Percentiles rank a stretch among this genome's conserved stretches.
These are phyloP conservation scores for Mythimna pallens DNA, from an alignment of 2,888 invertebrate species.

Conservation along the genomic window DNA sequence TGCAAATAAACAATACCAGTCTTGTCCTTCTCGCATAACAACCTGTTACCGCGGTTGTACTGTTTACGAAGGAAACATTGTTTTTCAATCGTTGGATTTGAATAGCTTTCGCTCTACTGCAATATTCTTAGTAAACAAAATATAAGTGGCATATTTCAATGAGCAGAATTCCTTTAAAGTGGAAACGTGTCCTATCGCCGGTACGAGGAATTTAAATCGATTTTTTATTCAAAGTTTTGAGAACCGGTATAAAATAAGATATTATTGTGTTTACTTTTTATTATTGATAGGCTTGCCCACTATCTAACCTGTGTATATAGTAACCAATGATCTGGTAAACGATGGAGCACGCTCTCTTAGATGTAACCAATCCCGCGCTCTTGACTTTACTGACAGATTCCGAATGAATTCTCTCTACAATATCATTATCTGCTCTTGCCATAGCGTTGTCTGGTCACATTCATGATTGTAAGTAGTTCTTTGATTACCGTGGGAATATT, in stretches of 20 bases:
- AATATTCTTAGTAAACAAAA: conserved; percentile 29
- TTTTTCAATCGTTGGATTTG: conserved; percentile 33
- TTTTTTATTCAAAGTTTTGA: not conserved
- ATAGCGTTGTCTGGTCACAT: not conserved
- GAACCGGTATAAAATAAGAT: not conserved
- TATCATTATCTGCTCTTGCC: not conserved
- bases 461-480: not conserved
- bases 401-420: not conserved
- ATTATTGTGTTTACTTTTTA: not conserved
- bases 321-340: too few species aligned
- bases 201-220: conserved; percentile 11
- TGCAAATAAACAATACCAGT: conserved; percentile 33
- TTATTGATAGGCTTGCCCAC: too few species aligned
- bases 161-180: conserved; percentile 4
- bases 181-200: conserved; percentile 4
- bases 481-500: conserved; percentile 30
- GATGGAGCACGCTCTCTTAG: too few species aligned
- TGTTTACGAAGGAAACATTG: conserved; percentile 32
- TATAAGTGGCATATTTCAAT: conserved; percentile 9
- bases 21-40: conserved; percentile 2
- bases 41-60: conserved; percentile 39
- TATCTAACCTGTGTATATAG: too few species aligned
- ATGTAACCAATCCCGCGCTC: too few species aligned
- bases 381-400: not conserved
- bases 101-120: conserved; percentile 5